phyloP scores from a whole-genome alignment of 2,113 vertebrate genomes.

The Eurypyga helias region DNA sequence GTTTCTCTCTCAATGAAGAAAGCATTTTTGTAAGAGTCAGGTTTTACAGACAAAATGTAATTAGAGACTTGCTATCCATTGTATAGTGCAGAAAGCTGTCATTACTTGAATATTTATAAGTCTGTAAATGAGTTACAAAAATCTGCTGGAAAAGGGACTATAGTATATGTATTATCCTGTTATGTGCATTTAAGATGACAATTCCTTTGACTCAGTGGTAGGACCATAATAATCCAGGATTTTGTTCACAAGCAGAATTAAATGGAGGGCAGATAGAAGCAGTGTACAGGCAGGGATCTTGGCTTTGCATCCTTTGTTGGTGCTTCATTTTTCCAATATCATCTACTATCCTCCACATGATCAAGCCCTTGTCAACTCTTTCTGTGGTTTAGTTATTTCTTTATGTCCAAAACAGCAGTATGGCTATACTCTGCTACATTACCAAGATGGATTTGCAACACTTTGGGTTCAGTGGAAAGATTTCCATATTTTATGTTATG shows the following conservation, averaged over 20 bases:
- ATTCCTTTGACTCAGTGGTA: neutral
- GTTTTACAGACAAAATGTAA: neutral
- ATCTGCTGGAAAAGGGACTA: neutral
- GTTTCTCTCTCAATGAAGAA: neutral
- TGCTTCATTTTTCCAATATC: neutral
- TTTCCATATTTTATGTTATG: neutral
- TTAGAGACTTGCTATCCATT: neutral
- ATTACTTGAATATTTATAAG: neutral
- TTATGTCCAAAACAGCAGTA: neutral
- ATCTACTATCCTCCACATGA: neutral
- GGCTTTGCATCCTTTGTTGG: neutral
- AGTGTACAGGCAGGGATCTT: neutral
- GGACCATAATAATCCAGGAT: neutral
- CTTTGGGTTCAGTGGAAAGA: neutral
- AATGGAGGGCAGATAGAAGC: neutral
- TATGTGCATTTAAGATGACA: neutral
- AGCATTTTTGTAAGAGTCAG: neutral
- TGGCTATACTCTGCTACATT: neutral
- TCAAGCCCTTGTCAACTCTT: neutral
- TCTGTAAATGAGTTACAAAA: constrained; percentile 1
- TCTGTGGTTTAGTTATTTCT: neutral
- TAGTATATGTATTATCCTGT: neutral
- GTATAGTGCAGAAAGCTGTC: neutral
- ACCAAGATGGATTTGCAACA: neutral
- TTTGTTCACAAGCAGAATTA: neutral